Evolutionary conservation across 2,113 vertebrate genomes (phyloP), one percentile per base, ranked within the genome.

Genomic region (Channa maculata): DNA sequence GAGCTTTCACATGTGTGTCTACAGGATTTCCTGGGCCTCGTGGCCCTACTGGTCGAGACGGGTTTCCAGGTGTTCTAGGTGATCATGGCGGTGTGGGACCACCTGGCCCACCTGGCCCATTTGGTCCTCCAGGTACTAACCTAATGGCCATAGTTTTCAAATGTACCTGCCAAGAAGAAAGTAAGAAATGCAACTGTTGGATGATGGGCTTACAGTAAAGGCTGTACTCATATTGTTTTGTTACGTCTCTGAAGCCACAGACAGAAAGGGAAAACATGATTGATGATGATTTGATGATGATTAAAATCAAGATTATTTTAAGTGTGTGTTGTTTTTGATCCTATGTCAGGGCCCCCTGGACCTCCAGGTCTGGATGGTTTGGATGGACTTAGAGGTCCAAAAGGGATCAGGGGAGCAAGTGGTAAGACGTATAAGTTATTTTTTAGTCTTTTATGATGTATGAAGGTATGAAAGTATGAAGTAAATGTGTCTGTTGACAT

Each of bases 341-440:
- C 51, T 38, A 49, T 74, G 5, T 24, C 13, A 93, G 92, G 92
- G 0, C 6, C 10, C 0, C 68, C 48, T 33, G 92, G 92, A 55
- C 60, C 80, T 52, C 77, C 73, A 43, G 92, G 91, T 55, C 58
- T 91, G 13, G 15, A 81, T 69, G 92, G 92, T 55, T 60, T 93
- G n/a, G 4, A 93, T 80, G 91, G 91, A 3, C 84, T 93, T 5
- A 76, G 41, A 65, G 92, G 92, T 37, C 67, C 77, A 55, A 88
- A 88, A 46, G 92, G 91, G 9, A 75, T 78, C 10, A 90, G 80
- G 37, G 91, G 90, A 66, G 39, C 53, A 61, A 72, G 3, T 49
- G 85, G 92, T 91, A 82, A 80, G 64, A 60, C 3, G 2, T 14
- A 45, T 37, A 24, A 52, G 4, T 51, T 41, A 3, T 53, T 12